Percentiles rank a stretch among this genome's conserved stretches.
Evolutionary conservation across 1,140 invertebrate genomes (phyloP).

Genomic region (Uloborus diversus): DNA sequence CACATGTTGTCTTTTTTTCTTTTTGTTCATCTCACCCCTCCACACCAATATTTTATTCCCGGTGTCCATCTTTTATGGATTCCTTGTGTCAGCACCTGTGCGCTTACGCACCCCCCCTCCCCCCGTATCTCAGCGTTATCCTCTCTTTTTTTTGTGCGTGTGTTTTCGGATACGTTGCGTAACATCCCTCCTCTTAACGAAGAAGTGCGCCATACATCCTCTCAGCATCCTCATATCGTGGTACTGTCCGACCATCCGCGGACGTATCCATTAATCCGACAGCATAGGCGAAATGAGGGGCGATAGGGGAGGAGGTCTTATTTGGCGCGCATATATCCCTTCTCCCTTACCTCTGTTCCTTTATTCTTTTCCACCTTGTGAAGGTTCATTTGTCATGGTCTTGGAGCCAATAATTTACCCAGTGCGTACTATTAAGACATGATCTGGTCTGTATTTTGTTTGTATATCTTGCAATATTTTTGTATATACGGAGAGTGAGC

Average conservation of each 20-base stretch:
- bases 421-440: background rate
- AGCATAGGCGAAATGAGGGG: background rate
- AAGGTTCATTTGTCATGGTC: background rate
- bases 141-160: background rate
- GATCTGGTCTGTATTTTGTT: background rate
- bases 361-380: background rate
- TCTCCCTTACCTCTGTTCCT: background rate
- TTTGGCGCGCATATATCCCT: background rate
- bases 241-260: background rate
- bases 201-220: background rate
- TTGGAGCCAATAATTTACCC: background rate
- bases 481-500: too few relatives aligned
- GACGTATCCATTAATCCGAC: background rate
- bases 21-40: background rate
- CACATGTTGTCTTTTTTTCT: too few relatives aligned
- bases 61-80: constrained; percentile 34
- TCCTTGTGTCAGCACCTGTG: constrained; percentile 21
- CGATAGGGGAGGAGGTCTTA: background rate
- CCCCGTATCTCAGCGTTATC: background rate
- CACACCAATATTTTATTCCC: background rate
- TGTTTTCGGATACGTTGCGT: background rate
- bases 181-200: background rate
- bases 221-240: background rate
- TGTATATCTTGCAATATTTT: too few relatives aligned
- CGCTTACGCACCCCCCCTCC: background rate